Base-by-base conservation (phyloP, 1,140 invertebrate species). In the Chlorops oryzae region DNA sequence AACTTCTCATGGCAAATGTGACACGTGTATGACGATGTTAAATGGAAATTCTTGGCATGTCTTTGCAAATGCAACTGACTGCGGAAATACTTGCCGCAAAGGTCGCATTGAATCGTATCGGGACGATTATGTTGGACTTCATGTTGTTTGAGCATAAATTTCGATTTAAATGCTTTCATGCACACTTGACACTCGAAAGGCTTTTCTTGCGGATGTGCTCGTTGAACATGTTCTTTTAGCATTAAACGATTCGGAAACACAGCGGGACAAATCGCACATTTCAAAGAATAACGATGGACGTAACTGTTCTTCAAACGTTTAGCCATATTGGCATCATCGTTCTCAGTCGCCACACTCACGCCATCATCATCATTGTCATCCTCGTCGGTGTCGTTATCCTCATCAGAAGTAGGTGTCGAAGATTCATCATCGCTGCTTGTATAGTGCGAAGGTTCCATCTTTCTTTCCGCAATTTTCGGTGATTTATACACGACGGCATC, bases 1-100 rank as follows among this genome's bases (percentile, higher is more conserved):
- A 53, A 49, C 32, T 44, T 34, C 34, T 43, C 40, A 43, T 53
- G 25, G 10, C 51, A 53, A 45, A 53, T 53, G n/a, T 48, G 47
- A 43, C 51, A 53, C 4, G 47, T 49, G 20, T 45, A 53, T 7
- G 46, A 45, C 5, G 46, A 49, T 23, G 28, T 48, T 13, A 53
- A 20, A 45, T 53, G 51, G 37, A 53, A 53, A 22, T 53, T 48
- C 15, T 49, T 48, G 12, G 40, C 10, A 22, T 53, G 51, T 2
- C 51, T 24, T 42, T 52, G 51, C 22, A 52, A 20, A 47, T 52
- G 51, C 5, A 52, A 21, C 24, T 52, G 51, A 34, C 51, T 52
- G n/a, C 51, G 51, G 18, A 52, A 52, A 43, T 42, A 34, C 23
- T 52, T 52, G 12, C 38, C 25, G 17, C 51, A 52, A 23, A 42